Evolutionary conservation across 2,797 vertebrate species (phyloP), one percentile per base, ranked within the genome.

Genomic region (Scyliorhinus canicula): DNA sequence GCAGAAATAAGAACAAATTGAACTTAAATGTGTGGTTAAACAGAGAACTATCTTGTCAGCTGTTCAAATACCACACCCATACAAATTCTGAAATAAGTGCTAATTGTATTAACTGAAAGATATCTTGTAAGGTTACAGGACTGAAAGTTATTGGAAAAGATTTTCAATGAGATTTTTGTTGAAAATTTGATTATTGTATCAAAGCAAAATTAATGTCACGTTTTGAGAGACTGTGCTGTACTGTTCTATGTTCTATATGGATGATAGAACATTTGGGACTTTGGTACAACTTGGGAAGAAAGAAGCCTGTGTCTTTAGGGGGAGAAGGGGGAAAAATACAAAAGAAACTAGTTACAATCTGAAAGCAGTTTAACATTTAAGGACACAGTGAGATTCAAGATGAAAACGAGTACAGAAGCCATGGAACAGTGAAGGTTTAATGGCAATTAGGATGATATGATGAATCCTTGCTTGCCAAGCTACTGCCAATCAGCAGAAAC

Each of bases 371-470:
- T 14, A 35, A 55, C 14, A n/a, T n/a, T 50, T 63, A 91, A 91
- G 40, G n/a, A 44, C 7, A 26, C n/a, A 63, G n/a, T 44, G 88
- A 40, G 57, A 44, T 65, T 65, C 26, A 8, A 63, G 88, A 63
- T 88, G 52, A 88, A 88, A 88, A 4, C 0, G n/a, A 40, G 60
- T 11, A 44, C 60, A 65, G 60, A 91, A 60, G 16, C 86, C 35
- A 90, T 90, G 14, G n/a, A 60, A 19, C 86, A 90, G 14, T 63
- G 21, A 60, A 91, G 8, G 88, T 28, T 91, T 65, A 63, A 91
- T 26, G 24, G 88, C 19, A 63, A 91, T 91, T 91, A 91, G n/a
- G n/a, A 63, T 40, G n/a, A 91, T 91, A 65, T 44, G 40, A 91
- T 65, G 11, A 57, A 12, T 91, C 26, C 12, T 44, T 21, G 88